Evolutionary conservation across 1,140 invertebrate species (phyloP).

Genomic region (Atopsyche davidsoni): DNA sequence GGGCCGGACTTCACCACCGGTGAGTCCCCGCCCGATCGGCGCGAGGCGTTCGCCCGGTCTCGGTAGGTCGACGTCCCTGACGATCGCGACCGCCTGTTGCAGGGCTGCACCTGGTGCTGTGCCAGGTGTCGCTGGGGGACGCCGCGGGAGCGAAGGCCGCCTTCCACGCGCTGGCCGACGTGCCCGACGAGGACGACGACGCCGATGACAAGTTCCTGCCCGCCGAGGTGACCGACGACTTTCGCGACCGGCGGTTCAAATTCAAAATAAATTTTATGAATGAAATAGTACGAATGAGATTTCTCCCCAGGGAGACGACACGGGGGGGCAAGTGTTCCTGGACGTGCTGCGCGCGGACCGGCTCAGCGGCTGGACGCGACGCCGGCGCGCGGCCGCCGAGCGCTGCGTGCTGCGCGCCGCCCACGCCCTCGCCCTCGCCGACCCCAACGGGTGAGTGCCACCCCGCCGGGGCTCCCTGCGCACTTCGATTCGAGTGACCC

Average conservation of each 20-base stretch:
- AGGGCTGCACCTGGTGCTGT: conserved; percentile 88
- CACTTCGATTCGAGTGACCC: too few species aligned
- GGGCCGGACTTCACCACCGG: conserved; percentile 79
- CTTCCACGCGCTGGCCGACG: conserved; percentile 85
- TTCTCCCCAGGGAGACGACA: conserved; percentile 9
- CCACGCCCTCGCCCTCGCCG: conserved; percentile 21
- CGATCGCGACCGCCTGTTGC: too few species aligned
- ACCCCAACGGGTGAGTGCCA: conserved; percentile 20
- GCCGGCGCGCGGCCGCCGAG: conserved; percentile 38
- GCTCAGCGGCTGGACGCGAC: conserved; percentile 25
- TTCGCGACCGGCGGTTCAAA: background rate
- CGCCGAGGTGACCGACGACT: conserved; percentile 10
- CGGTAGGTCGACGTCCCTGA: too few species aligned
- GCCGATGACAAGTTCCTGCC: conserved; percentile 16
- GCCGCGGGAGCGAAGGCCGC: conserved; percentile 90
- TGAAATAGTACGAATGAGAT: too few species aligned
- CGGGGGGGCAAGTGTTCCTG: conserved; percentile 12
- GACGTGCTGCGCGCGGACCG: conserved; percentile 26
- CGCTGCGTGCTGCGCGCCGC: conserved; percentile 34
- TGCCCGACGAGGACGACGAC: conserved; percentile 80
- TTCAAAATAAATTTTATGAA: background rate
- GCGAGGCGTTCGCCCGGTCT: too few species aligned
- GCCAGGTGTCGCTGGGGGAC: conserved; percentile 90
- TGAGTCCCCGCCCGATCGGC: too few species aligned
- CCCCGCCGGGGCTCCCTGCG: too few species aligned